A percentile compares a stretch with the other conserved stretches of the same genome.
These are phyloP conservation scores for Brotula barbata DNA, from an alignment of 2,797 vertebrate genomes.

Conservation along the genomic window DNA sequence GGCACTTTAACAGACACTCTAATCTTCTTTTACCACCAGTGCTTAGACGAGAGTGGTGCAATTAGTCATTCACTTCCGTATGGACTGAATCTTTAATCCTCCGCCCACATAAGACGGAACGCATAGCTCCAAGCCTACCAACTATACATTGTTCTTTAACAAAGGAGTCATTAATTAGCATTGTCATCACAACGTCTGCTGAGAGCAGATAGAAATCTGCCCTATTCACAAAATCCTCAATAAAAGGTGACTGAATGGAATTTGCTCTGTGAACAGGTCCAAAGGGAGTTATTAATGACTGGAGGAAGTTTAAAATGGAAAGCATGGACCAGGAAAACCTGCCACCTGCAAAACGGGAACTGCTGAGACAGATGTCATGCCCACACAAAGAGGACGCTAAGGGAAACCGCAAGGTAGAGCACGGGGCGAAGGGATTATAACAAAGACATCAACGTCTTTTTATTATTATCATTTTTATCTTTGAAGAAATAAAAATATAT, in stretches of 20 bases:
- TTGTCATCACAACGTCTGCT: not conserved
- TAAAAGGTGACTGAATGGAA: not conserved
- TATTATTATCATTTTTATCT: too few species aligned
- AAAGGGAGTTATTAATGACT: slow-evolving; percentile 98
- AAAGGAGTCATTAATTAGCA: not conserved
- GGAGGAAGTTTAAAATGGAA: slow-evolving; percentile 96
- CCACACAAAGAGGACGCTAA: slow-evolving; percentile 81
- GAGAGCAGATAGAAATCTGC: not conserved
- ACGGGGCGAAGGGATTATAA: not conserved
- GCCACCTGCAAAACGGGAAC: slow-evolving; percentile 86
- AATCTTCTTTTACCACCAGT: slow-evolving; percentile 57
- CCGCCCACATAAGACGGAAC: slow-evolving; percentile 26
- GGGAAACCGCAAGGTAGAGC: slow-evolving; percentile 87
- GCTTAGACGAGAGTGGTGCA: slow-evolving; percentile 51
- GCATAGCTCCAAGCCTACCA: slow-evolving; percentile 1
- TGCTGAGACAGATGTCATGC: slow-evolving; percentile 95
- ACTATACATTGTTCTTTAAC: too few species aligned
- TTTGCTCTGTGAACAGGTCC: slow-evolving; percentile 81
- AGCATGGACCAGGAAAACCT: slow-evolving; percentile 87
- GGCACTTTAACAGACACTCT: slow-evolving; percentile 40
- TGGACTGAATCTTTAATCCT: slow-evolving; percentile 41
- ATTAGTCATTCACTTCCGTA: slow-evolving; percentile 36
- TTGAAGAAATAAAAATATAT: too few species aligned
- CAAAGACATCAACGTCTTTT: not conserved
- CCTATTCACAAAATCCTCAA: not conserved